Base-by-base conservation (phyloP, 2,113 vertebrate species). In the Charina bottae region DNA sequence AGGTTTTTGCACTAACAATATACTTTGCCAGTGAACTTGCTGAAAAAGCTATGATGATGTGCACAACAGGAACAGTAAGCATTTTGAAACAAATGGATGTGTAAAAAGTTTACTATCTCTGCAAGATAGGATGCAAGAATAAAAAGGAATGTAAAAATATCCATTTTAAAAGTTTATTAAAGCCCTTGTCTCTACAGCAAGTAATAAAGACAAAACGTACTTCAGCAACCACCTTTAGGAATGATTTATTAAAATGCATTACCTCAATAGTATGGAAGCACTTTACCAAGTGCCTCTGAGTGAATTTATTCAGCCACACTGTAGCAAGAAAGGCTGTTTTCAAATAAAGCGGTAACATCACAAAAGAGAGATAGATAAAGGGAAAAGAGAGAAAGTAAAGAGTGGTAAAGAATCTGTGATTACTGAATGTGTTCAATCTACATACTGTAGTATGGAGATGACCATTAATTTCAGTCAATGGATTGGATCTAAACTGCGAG, bases 131-230 rank as follows among this genome's bases (percentile, higher is more conserved):
- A 72, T 89, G 64, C n/a, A 37, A 83, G 54, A 84, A 84, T 92
- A 42, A 93, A 84, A 54, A 96, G 94, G 94, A 94, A 62, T 49
- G 21, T n/a, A 94, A 93, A 96, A 96, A 95, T 96, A 96, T 89
- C 88, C 92, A 93, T 93, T 97, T 95, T 95, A 96, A 95, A 92
- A 92, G 93, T 96, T 96, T 97, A 95, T 97, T 96, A 96, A 94
- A 97, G 64, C 84, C 92, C 93, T 97, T 94, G 93, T 96, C 88
- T 94, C 93, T 96, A 86, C 96, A 96, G 95, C 96, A 94, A 96
- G 96, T 95, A 96, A 95, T 91, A 96, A 96, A 93, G 92, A 89
- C 85, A 90, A 93, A 95, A 96, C 96, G 95, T 93, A 95, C 84
- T 95, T 87, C 93, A 96, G 95, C 2, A 91, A 37, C 88, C 91